These are phyloP conservation scores for Pipistrellus pipistrellus DNA, from an alignment of 2,797 vertebrate genomes.

Conservation along the genomic window DNA sequence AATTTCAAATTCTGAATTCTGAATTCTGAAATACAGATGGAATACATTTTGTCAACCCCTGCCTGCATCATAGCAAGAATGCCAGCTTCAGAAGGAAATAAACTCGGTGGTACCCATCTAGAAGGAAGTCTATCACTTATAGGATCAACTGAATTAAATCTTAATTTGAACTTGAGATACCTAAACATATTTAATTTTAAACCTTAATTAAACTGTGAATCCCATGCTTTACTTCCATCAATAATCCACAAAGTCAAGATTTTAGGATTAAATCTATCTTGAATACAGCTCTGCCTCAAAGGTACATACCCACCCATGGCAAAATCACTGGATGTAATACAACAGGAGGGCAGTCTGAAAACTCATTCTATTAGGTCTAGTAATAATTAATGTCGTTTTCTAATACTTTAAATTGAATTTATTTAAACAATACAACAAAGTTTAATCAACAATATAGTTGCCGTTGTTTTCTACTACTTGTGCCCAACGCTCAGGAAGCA, in stretches of 20 bases:
- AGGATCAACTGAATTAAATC: neutral
- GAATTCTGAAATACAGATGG: neutral
- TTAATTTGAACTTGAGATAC: neutral
- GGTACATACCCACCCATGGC: neutral
- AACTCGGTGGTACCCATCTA: neutral
- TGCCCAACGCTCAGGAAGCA: no score
- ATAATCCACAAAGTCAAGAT: neutral
- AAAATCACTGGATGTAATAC: neutral
- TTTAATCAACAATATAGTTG: no score
- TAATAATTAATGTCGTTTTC: no score
- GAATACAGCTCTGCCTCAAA: neutral
- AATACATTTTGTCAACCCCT: neutral
- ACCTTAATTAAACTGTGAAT: neutral
- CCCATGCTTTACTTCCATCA: neutral
- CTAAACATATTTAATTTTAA: neutral
- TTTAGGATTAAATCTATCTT: neutral
- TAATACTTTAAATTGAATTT: no score
- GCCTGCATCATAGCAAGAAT: neutral
- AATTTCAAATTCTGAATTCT: constrained; percentile 48
- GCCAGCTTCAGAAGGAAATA: neutral
- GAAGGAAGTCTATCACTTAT: constrained; percentile 7
- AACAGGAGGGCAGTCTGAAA: neutral
- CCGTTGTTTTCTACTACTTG: no score
- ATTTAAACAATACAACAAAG: no score
- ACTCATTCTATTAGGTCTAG: no score